These are phyloP conservation scores for Epinotia brunnichana DNA, from an alignment of 2,888 invertebrate species.

Conservation along the genomic window DNA sequence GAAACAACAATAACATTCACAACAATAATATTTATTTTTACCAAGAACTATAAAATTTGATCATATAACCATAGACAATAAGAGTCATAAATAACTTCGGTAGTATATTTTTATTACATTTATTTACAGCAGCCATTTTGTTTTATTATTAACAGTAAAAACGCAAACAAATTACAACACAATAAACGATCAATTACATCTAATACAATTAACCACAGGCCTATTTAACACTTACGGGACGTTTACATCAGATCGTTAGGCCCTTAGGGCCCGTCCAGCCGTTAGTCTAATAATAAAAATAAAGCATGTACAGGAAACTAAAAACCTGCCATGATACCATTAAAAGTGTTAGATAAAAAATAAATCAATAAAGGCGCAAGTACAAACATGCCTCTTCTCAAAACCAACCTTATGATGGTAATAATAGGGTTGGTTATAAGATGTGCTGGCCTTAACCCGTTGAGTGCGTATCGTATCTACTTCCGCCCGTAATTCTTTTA, in stretches of 20 bases:
- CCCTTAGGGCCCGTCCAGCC: slow-evolving; percentile 49
- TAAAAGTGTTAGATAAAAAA: slow-evolving; percentile 61
- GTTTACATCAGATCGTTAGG: slow-evolving; percentile 53
- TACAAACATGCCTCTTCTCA: neutral
- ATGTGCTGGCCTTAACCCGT: slow-evolving; percentile 43
- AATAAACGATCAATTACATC: slow-evolving; percentile 17
- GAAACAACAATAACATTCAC: neutral
- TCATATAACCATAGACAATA: neutral
- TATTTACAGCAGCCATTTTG: neutral
- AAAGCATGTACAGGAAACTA: slow-evolving; percentile 55
- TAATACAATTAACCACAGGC: slow-evolving; percentile 29
- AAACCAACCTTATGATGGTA: neutral
- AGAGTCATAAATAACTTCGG: neutral
- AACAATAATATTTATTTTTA: neutral
- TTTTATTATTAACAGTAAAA: neutral
- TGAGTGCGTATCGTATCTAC: slow-evolving; percentile 50
- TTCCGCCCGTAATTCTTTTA: slow-evolving; percentile 54
- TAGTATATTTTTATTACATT: neutral
- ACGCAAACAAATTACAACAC: slow-evolving; percentile 10
- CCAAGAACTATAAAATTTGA: neutral
- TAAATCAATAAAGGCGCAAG: slow-evolving; percentile 48
- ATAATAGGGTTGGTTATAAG: slow-evolving; percentile 28
- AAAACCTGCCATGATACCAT: slow-evolving; percentile 57
- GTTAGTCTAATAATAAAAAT: slow-evolving; percentile 52
- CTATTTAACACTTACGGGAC: slow-evolving; percentile 58